Base-by-base conservation (phyloP, 2,797 vertebrate species). In the Scolopax bukidnonensis region DNA sequence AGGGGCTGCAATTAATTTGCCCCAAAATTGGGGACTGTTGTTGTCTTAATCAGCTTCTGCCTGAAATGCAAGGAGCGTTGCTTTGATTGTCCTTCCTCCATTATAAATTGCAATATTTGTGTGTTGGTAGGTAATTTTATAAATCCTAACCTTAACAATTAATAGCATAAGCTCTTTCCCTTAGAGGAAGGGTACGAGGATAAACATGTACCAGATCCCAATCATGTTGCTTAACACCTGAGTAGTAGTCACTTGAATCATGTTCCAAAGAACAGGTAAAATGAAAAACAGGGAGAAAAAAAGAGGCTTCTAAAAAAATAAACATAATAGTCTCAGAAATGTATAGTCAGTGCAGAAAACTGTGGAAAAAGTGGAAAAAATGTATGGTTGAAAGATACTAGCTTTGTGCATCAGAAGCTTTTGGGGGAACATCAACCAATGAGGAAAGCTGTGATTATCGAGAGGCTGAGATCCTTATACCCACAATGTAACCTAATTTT, bases 1-100 rank as follows among this genome's bases (percentile, higher is more conserved):
- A 56, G 71, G 20, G 48, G 14, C 40, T 78, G 40, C 25, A 78
- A 13, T 67, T 32, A 87, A 21, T 28, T 59, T 75, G 48, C 7
- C 30, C 5, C 1, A 11, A 65, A 75, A 36, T 0, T 56, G 33
- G 19, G 11, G 38, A 50, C 45, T 38, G 4, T 23, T 57, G 14
- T 21, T 81, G 30, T 59, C 33, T 67, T 64, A 64, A 83, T 12
- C 8, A 68, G 18, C 43, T 93, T 64, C 47, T 90, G 48, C 18
- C 47, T 48, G 41, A 61, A 80, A 17, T 17, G 28, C 33, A 77
- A 48, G 28, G 25, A 48, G 2, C 45, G 33, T n/a, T 76, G 24
- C 18, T 85, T 82, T 51, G 48, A 28, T 63, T 69, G 16, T 68
- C 19, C 24, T 79, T 75, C 28, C 43, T 45, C 43, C 18, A 36